Evolutionary conservation across 1,140 invertebrate species (phyloP), one percentile per base, ranked within the genome.

Genomic region (Lucilia cuprina): DNA sequence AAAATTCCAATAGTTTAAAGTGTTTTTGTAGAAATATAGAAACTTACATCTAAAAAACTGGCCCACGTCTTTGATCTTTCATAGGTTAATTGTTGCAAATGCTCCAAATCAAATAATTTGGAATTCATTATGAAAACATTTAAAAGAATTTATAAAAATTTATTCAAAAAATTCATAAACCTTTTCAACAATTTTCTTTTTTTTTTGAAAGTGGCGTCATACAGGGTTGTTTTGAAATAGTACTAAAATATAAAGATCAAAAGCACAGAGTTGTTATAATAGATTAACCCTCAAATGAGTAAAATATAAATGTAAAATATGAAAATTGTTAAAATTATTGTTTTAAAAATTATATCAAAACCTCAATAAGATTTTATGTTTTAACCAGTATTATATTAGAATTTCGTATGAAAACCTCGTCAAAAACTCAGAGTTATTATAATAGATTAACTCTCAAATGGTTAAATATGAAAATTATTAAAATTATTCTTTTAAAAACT

Each of bases 41-140:
- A 47, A 74, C 65, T 70, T 14, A 85, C 84, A n/a, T 85, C 78
- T 10, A 85, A 19, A 78, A 82, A 82, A 9, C 21, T 82, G 12
- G 82, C 77, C 84, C 84, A 85, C 14, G 14, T 74, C 4, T 65
- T 85, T 13, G 82, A 80, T 34, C 84, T 82, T 80, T 78, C 50
- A 74, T 65, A 85, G 8, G 34, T 49, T 47, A 49, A 17, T 14
- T 85, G 25, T 35, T 83, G 82, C 14, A 82, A 49, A 80, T 30
- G 77, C 50, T 80, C 77, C 41, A 80, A 49, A 25, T 80, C 77
- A 50, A 80, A 25, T 14, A 80, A 25, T 50, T 80, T 21, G 34
- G 10, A 12, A 12, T 21, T 49, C 14, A 50, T 78, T 0, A 41
- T 47, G 34, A 78, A 19, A 78, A 47, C 41, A 25, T 50, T 13